Base-by-base conservation (phyloP, 2,113 vertebrate species). In the Pterocles burchelli region DNA sequence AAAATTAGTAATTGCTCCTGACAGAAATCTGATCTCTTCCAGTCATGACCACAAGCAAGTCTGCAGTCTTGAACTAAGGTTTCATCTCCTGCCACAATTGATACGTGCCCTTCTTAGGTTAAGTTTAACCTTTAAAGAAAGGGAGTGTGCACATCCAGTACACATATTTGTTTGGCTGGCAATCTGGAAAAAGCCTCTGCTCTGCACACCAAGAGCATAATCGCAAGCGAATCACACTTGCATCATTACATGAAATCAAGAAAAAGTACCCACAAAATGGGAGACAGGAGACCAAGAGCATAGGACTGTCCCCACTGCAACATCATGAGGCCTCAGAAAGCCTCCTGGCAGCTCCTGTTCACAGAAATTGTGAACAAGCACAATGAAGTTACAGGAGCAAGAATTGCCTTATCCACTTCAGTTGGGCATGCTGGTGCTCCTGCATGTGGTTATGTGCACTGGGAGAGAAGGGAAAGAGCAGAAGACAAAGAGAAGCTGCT, bases 401-500 rank as follows among this genome's bases (percentile, higher is more conserved):
- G 70, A 85, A 83, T 4, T 73, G 28, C 66, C 41, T 71, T 80
- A 79, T 10, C 21, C 43, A 31, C 36, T 62, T 55, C 34, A 63
- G 38, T 14, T 51, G 20, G 14, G 28, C n/a, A 59, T 5, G 22
- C n/a, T 84, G 48, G n/a, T 62, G 28, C 61, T 79, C 11, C 67
- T 66, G 61, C 3, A 2, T 29, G 36, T 6, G 2, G 24, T 31
- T 24, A 52, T 0, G 0, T 33, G 21, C 4, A 25, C 0, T 6
- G 4, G 26, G 22, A 71, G 36, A 70, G 14, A 13, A 90, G 34
- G 20, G 41, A 71, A 71, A 83, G 11, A 33, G 29, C 46, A 88
- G 20, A 12, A 92, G 33, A 22, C 41, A 85, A 38, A 46, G 36
- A 75, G 13, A 79, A 21, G 72, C 34, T 90, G 46, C 20, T n/a